Base-by-base conservation (phyloP, 2,888 invertebrate species). In the Tachina lurida region DNA sequence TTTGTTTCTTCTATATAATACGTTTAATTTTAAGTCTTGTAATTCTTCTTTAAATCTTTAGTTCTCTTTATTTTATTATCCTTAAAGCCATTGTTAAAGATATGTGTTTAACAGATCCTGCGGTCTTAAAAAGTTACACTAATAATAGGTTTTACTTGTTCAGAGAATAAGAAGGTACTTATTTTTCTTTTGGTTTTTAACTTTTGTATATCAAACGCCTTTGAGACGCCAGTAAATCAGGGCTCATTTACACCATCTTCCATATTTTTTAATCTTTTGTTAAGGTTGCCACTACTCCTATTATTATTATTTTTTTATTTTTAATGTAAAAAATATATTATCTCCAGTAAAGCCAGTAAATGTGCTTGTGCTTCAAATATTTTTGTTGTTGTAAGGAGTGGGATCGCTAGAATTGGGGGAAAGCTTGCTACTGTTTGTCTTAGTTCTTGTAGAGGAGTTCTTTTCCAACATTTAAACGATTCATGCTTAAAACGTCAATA, bases 171-270 rank as follows among this genome's bases (percentile, higher is more conserved):
- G 22, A 68, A 62, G 47, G 10, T 31, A 31, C 17, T 56, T 79
- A 45, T 19, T 49, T 49, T 77, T n/a, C 70, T 54, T n/a, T n/a
- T 70, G 52, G 12, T 62, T 70, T 52, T 63, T 70, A 45, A 54
- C 70, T 70, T 52, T 63, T 70, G 71, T 54, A 12, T 70, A 54
- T 39, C 10, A 60, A 73, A 80, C 65, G 65, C 80, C 84, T 73
- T 54, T 68, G 31, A 77, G 73, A 84, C 76, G 76, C 84, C 84
- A 67, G 76, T 76, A 80, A 84, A 80, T 76, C 74, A 76, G 76
- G 68, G 62, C 76, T 84, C 84, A 84, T 84, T 84, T 84, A 80
- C 84, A 84, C 80, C 84, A 84, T 80, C 71, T 80, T 76, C 76
- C 76, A 41, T 73, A n/a, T 52, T 63, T 58, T 1, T 31, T 45